Evolutionary conservation across 1,140 invertebrate species (phyloP).

Genomic region (Neodiprion pinetum): DNA sequence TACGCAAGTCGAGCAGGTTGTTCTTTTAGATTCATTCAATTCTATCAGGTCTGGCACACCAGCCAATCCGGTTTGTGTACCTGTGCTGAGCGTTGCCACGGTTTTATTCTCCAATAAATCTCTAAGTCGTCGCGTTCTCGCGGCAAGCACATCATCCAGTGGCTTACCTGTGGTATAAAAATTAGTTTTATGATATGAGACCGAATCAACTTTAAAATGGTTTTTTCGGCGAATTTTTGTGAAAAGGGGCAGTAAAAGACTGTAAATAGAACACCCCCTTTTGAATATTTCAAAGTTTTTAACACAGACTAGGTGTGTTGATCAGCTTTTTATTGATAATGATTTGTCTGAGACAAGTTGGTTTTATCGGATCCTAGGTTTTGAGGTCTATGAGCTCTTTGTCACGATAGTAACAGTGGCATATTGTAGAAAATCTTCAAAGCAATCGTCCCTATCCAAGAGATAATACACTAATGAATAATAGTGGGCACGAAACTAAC

Average conservation of each 20-base stretch:
- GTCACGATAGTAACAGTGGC: too few relatives aligned
- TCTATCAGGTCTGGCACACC: constrained; percentile 30
- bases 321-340: too few relatives aligned
- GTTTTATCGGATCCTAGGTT: too few relatives aligned
- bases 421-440: too few relatives aligned
- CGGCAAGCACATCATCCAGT: constrained; percentile 26
- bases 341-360: too few relatives aligned
- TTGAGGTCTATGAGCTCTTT: too few relatives aligned
- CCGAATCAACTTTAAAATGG: too few relatives aligned
- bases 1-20: constrained; percentile 29
- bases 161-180: constrained; percentile 1
- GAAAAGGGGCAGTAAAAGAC: too few relatives aligned
- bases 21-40: constrained; percentile 23
- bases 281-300: too few relatives aligned
- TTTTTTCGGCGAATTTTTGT: too few relatives aligned
- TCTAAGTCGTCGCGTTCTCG: constrained; percentile 28
- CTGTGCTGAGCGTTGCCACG: constrained; percentile 22
- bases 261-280: too few relatives aligned
- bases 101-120: constrained; percentile 30
- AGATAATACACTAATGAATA: neutral
- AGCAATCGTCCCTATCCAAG: too few relatives aligned
- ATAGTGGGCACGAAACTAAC: neutral
- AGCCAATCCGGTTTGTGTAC: constrained; percentile 36
- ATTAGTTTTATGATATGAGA: neutral
- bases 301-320: neutral